phyloP scores from a whole-genome alignment of 2,888 invertebrate genomes.

The Tachina grossa region DNA sequence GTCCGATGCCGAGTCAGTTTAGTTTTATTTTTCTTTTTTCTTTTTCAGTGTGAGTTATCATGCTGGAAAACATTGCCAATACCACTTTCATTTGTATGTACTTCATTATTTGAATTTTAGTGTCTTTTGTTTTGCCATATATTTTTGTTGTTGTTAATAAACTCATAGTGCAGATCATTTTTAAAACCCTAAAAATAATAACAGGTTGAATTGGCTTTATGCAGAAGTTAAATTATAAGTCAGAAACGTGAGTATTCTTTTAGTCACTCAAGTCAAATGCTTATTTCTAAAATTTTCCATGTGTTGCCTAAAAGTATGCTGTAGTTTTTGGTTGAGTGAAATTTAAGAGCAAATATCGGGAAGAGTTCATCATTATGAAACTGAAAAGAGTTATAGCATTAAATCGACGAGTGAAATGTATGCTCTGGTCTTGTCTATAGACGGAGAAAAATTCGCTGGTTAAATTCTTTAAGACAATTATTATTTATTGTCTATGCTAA shows the following conservation, averaged over 20 bases:
- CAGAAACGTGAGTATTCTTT: slow-evolving; percentile 16
- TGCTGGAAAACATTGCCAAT: slow-evolving; percentile 63
- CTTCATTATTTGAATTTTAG: slow-evolving; percentile 67
- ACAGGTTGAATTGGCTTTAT: neutral
- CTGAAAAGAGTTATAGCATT: too few species aligned
- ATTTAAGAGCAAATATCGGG: too few species aligned
- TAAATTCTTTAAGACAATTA: too few species aligned
- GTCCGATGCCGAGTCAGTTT: neutral
- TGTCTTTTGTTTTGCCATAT: slow-evolving; percentile 54
- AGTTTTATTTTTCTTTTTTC: neutral
- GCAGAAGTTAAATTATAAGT: neutral
- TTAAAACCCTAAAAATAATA: neutral
- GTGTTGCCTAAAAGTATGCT: neutral
- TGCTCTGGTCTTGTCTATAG: too few species aligned
- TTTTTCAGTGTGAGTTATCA: slow-evolving; percentile 46
- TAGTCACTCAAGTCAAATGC: neutral
- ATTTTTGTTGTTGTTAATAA: slow-evolving; percentile 57
- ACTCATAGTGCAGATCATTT: slow-evolving; percentile 26
- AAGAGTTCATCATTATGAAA: too few species aligned
- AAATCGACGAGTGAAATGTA: too few species aligned
- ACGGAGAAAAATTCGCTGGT: too few species aligned
- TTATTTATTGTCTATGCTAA: too few species aligned
- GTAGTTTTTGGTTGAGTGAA: neutral
- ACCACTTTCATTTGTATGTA: slow-evolving; percentile 52
- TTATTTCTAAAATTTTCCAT: neutral